phyloP scores from a whole-genome alignment of 2,888 invertebrate species.

The Panopea generosa region DNA sequence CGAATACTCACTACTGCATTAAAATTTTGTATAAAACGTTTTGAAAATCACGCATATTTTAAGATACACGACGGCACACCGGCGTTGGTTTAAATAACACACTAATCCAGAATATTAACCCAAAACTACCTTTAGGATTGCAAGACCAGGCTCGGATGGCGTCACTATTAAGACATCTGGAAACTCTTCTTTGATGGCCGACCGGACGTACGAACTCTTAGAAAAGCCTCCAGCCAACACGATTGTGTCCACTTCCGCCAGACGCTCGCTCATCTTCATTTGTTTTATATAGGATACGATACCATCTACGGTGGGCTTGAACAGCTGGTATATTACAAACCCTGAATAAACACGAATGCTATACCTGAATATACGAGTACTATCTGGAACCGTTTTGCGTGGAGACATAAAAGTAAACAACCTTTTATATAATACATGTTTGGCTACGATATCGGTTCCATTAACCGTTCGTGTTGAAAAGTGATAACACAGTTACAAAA shows the following conservation, averaged over 20 bases:
- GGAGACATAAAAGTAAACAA: no score
- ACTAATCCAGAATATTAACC: no score
- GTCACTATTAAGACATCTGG: conserved; percentile 38
- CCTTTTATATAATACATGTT: neutral
- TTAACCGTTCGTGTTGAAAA: neutral
- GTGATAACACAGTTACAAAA: no score
- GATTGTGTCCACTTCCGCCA: conserved; percentile 39
- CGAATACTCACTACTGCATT: no score
- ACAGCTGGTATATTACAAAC: conserved; percentile 31
- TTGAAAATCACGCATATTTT: no score
- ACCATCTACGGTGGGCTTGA: conserved; percentile 40
- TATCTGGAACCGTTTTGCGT: no score
- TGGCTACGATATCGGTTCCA: no score
- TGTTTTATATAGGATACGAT: conserved; percentile 45
- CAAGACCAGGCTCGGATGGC: conserved; percentile 36
- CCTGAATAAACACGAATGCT: conserved; percentile 20
- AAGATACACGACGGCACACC: no score
- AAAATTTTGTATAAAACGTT: no score
- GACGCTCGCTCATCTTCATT: conserved; percentile 37
- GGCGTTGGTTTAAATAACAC: no score
- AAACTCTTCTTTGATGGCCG: conserved; percentile 26
- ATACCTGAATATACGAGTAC: no score
- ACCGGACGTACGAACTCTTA: conserved; percentile 23
- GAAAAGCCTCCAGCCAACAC: conserved; percentile 52
- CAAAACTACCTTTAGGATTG: conserved; percentile 52